Base-by-base conservation (phyloP, 2,888 invertebrate species). In the Diachrysia chrysitis region DNA sequence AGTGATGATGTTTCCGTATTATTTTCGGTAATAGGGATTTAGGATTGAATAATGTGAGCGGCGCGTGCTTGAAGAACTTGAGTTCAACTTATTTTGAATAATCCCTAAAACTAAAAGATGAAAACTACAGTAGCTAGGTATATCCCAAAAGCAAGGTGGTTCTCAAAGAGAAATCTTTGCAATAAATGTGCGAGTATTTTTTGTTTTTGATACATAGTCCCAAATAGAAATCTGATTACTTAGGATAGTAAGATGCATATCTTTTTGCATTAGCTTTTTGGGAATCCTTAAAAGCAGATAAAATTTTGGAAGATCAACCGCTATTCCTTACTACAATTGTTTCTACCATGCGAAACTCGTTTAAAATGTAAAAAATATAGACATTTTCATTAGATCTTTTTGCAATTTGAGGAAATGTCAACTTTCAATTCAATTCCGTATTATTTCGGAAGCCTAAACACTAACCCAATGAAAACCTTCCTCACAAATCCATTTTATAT, bases 1-100 rank as follows among this genome's bases (percentile, higher is more conserved):
- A 82, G 84, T 83, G 87, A 82, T 87, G 87, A 87, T 83, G 78
- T 84, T 84, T 82, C 82, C 79, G 82, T 83, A 84, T 86, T 82
- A 83, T 76, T 74, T 76, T 74, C 66, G 64, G 69, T 74, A 73
- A 79, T 73, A 69, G 73, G 68, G 66, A 69, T 73, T 79, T 75
- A 21, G 48, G 54, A 17, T 70, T 73, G 68, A 71, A 66, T 73
- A 67, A 77, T 68, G 71, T 69, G 61, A n/a, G 14, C 58, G 68
- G 71, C 79, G 64, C 82, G 74, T 79, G 81, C 76, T 78, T 59
- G n/a, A n/a, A n/a, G 37, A 21, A 12, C 37, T 37, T 60, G 37
- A 58, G 54, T 54, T 66, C 32, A 21, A 51, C 14, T 42, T n/a
- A 42, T 42, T 42, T 42, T 42, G 42, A n/a, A 32, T 32, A 42